Evolutionary conservation across 2,113 vertebrate species (phyloP), one percentile per base, ranked within the genome.

Genomic region (Gallinago undulata): DNA sequence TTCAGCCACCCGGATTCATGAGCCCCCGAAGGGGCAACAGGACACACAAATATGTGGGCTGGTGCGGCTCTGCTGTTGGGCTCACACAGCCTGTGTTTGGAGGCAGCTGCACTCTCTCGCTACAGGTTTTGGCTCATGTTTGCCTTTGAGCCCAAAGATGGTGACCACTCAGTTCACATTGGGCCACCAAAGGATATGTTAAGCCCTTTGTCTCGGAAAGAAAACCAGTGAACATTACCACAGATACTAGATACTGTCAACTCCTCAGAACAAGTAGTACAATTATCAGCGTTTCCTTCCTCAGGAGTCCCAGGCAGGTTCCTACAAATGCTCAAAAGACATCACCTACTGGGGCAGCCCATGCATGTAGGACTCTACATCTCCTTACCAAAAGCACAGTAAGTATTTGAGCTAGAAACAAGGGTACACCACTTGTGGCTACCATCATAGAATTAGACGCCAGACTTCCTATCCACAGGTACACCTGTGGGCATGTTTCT

Each of bases 21-120:
- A 62, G 41, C 11, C 56, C 35, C 8, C 1, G 10, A 30, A 66
- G 55, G 33, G 57, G 22, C 39, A 22, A 22, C 4, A 2, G 30
- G 48, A 78, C 35, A 43, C n/a, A 33, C 0, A 3, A 19, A 19
- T 9, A 10, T 4, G 0, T 1, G 18, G 24, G 31, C 19, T 1
- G 8, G 35, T 0, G 3, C 55, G 50, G 86, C 31, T 16, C 48
- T 39, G n/a, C 69, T 30, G 59, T 19, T 25, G 72, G 55, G 28
- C 31, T 7, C 6, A 4, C 3, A 1, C 43, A 11, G 22, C 1
- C 6, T 23, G 31, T 27, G 50, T 25, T 33, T 60, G 43, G 45
- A 70, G 63, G 56, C 78, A 77, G n/a, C 59, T n/a, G n/a, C 14
- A 2, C 75, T 47, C 28, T 23, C n/a, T 11, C 10, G 4, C 24